A percentile compares a stretch with the other conserved stretches of the same genome.
These are phyloP conservation scores for Polyodon spathula DNA, from an alignment of 2,113 vertebrate genomes.

Conservation along the genomic window DNA sequence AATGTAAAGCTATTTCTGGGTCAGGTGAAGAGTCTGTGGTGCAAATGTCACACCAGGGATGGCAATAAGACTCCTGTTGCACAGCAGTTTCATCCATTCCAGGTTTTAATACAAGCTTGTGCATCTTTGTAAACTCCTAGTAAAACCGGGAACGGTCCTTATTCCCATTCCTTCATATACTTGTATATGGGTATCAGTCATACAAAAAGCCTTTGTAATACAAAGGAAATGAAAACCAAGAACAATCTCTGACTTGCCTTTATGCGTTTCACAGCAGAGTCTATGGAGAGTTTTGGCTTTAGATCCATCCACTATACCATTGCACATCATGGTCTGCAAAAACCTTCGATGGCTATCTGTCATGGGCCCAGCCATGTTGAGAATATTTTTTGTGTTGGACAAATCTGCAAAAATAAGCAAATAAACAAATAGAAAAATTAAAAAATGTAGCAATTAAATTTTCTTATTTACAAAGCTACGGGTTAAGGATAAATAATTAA, in stretches of 20 bases:
- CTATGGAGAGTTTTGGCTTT: conserved; percentile 48
- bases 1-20: too few species aligned
- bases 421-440: too few species aligned
- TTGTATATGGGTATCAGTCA: neutral
- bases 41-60: too few species aligned
- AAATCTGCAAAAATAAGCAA: too few species aligned
- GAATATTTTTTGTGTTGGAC: neutral
- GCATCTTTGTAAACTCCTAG: neutral
- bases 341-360: conserved; percentile 75
- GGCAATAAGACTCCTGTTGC: too few species aligned
- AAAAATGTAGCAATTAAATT: too few species aligned
- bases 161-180: neutral
- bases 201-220: neutral
- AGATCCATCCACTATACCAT: conserved; percentile 61
- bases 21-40: too few species aligned
- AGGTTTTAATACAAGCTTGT: neutral
- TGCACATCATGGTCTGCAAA: conserved; percentile 76
- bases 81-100: neutral
- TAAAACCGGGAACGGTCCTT: neutral
- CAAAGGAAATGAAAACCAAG: neutral
- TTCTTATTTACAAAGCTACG: too few species aligned
- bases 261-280: conserved; percentile 64
- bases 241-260: conserved; percentile 53
- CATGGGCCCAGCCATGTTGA: conserved; percentile 50
- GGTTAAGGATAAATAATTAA: too few species aligned